Conservation (phyloP, 2,797 vertebrate species). For the Passerculus sandwichensis region DNA sequence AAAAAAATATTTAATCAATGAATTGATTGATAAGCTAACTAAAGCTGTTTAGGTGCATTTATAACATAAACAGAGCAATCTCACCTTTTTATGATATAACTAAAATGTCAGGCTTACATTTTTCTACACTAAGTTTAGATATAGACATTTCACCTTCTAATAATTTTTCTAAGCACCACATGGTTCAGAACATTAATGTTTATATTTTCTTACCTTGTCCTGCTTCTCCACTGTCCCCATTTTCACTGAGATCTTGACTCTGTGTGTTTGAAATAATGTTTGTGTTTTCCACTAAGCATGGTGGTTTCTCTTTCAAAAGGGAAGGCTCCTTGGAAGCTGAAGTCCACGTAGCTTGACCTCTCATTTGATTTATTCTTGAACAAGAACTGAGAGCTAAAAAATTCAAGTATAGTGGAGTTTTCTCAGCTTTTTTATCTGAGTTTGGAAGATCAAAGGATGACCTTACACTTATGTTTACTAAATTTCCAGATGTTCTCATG, state of each 20-base stretch:
- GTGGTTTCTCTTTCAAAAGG: slow-evolving; percentile 60
- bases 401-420: slow-evolving; percentile 48
- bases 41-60: neutral
- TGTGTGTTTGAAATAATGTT: slow-evolving; percentile 38
- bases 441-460: slow-evolving; percentile 77
- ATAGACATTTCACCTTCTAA: neutral
- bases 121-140: neutral
- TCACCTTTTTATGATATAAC: neutral
- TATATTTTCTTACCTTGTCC: slow-evolving; percentile 68
- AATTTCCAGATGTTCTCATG: slow-evolving; percentile 64
- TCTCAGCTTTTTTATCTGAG: slow-evolving; percentile 76
- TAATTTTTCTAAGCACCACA: neutral
- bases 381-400: slow-evolving; percentile 60
- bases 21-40: neutral
- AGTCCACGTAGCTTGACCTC: slow-evolving; percentile 57
- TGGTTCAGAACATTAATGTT: neutral
- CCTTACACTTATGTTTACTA: slow-evolving; percentile 71
- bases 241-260: slow-evolving; percentile 25
- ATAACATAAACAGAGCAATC: neutral
- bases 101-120: neutral
- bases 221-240: slow-evolving; percentile 6
- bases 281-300: slow-evolving; percentile 55
- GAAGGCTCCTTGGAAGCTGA: slow-evolving; percentile 51
- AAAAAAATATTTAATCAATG: neutral
- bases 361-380: slow-evolving; percentile 71